These are phyloP conservation scores for Porites lobata DNA, from an alignment of 92 coral and sea anemone genomes.

Conservation along the genomic window DNA sequence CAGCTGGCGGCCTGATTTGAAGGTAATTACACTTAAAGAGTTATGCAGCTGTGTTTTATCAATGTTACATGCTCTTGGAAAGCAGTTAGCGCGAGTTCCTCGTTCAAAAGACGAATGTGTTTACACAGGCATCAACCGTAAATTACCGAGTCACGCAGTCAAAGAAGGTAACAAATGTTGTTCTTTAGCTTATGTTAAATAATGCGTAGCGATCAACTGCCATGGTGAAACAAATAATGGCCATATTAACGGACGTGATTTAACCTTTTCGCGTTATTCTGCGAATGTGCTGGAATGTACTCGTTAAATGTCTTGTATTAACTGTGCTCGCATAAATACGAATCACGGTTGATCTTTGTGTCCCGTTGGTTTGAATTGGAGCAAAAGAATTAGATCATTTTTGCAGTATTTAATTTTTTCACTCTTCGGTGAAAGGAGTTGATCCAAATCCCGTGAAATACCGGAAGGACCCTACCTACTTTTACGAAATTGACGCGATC, in stretches of 20 bases:
- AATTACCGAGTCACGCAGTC: constrained; percentile 27
- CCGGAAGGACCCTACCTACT: too few species aligned
- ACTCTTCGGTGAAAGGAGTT: too few species aligned
- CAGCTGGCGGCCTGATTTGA: constrained; percentile 54
- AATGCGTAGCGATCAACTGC: background rate
- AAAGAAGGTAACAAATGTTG: background rate
- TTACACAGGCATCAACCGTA: background rate
- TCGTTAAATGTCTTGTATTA: constrained; percentile 8
- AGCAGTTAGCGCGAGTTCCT: background rate
- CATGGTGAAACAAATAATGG: background rate
- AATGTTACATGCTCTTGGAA: background rate
- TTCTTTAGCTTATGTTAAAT: background rate
- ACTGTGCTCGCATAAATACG: constrained; percentile 5
- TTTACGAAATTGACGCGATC: background rate
- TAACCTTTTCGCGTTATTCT: background rate
- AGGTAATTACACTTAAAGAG: constrained; percentile 23
- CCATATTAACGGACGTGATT: background rate
- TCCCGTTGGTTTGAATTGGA: too few species aligned
- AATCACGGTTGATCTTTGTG: too few species aligned
- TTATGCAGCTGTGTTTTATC: constrained; percentile 26
- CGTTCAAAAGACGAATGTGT: background rate
- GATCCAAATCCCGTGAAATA: too few species aligned
- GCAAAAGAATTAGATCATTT: too few species aligned
- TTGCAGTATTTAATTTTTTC: too few species aligned
- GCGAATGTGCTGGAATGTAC: constrained; percentile 36